Evolutionary conservation across 2,888 invertebrate genomes (phyloP).

Genomic region (Sphinx pinastri): DNA sequence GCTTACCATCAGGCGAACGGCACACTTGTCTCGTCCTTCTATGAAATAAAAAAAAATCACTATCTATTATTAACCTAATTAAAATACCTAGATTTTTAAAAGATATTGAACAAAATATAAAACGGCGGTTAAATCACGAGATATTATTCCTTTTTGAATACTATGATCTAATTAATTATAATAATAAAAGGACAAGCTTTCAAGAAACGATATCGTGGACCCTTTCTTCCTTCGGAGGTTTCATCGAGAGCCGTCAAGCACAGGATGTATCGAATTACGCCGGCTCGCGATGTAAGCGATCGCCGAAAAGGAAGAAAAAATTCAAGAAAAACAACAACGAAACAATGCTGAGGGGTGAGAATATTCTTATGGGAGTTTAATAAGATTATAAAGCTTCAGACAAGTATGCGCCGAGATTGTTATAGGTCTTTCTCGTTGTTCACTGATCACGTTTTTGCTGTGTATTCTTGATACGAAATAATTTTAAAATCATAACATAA

Average conservation of each 20-base stretch:
- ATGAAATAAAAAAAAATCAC: no score
- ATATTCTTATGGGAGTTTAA: slow-evolving; percentile 70
- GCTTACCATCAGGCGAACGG: no score
- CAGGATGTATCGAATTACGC: slow-evolving; percentile 82
- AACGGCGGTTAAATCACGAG: no score
- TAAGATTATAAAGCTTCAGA: slow-evolving; percentile 78
- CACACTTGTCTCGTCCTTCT: no score
- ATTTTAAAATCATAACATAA: background rate
- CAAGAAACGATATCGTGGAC: slow-evolving; percentile 10
- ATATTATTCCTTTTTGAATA: no score
- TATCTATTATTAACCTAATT: no score
- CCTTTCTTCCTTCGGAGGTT: slow-evolving; percentile 18
- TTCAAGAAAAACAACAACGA: slow-evolving; percentile 67
- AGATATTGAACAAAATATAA: no score
- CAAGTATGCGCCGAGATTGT: slow-evolving; percentile 54
- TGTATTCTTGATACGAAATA: background rate
- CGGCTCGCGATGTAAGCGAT: slow-evolving; percentile 77
- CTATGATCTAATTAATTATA: background rate
- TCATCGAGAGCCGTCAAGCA: slow-evolving; percentile 57
- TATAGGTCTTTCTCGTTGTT: slow-evolving; percentile 10
- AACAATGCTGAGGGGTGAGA: slow-evolving; percentile 68
- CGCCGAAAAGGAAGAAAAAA: slow-evolving; percentile 52
- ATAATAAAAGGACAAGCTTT: slow-evolving; percentile 18
- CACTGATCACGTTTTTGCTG: slow-evolving; percentile 16
- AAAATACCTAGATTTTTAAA: no score